A percentile compares a stretch with the other conserved stretches of the same genome.
These are phyloP conservation scores for Limanda limanda DNA, from an alignment of 2,113 vertebrate genomes.

Conservation along the genomic window DNA sequence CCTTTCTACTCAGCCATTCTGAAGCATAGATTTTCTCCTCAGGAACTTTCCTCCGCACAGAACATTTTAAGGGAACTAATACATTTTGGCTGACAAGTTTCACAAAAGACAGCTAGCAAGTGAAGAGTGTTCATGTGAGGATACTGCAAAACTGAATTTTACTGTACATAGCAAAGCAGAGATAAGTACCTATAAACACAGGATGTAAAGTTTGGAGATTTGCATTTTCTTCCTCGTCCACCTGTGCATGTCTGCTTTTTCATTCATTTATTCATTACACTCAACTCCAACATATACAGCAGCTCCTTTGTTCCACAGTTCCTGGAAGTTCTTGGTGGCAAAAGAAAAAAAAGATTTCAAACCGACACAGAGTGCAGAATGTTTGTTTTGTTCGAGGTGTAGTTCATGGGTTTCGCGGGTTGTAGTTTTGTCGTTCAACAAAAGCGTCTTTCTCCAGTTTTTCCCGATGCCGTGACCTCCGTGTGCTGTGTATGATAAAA, in stretches of 20 bases:
- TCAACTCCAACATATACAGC: background rate
- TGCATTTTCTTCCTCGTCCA: too few relatives aligned
- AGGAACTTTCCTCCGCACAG: too few relatives aligned
- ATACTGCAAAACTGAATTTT: too few relatives aligned
- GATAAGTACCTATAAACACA: too few relatives aligned
- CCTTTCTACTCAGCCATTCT: too few relatives aligned
- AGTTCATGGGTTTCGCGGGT: background rate
- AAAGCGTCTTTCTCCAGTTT: background rate
- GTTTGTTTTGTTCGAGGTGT: background rate
- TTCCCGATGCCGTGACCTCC: background rate
- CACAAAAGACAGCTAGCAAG: too few relatives aligned
- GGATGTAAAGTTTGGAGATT: too few relatives aligned
- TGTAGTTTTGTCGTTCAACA: background rate
- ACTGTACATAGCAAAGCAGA: too few relatives aligned
- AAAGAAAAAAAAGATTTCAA: background rate
- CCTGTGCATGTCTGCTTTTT: background rate
- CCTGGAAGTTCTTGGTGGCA: background rate
- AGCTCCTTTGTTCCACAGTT: background rate
- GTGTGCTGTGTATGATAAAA: background rate
- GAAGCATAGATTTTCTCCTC: too few relatives aligned
- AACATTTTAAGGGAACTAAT: too few relatives aligned
- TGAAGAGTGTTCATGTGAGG: too few relatives aligned
- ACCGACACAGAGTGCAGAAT: background rate
- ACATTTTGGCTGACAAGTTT: too few relatives aligned
- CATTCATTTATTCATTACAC: background rate